Evolutionary conservation across 2,113 vertebrate genomes (phyloP), one percentile per base, ranked within the genome.

Genomic region (Rhabdornis inornatus): DNA sequence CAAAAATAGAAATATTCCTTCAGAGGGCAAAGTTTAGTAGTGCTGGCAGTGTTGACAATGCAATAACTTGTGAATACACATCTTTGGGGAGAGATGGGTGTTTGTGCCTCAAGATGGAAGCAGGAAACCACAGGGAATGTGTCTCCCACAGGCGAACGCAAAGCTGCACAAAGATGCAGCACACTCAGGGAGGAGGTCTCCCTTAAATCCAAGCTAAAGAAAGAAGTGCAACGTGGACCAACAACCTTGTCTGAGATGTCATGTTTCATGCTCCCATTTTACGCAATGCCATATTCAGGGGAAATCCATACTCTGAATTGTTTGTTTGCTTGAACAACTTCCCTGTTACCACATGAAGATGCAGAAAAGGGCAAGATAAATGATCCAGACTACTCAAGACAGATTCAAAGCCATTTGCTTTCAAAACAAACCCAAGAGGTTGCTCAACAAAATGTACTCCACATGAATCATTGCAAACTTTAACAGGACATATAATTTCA

Each of bases 351-450:
- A 25, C 31, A 63, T 11, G 39, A 63, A 74, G 76, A 78, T 60
- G 61, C 33, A 71, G 20, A 90, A 55, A 90, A 93, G 47, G 44
- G 64, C 19, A 87, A 89, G 95, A 93, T 45, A 95, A 93, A 83
- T 44, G 20, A 83, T 49, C 56, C 64, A 81, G 83, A 56, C 60
- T 89, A 69, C 56, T 64, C 28, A 78, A 89, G 80, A 75, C 42
- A 86, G 63, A 91, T 71, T 90, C 83, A 90, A 93, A 92, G 53
- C 52, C 65, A 82, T 57, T 82, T 84, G 39, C 64, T 93, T 96
- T 81, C 79, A 78, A 94, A 96, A 95, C 16, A 75, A 92, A 84
- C 52, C 56, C 76, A 87, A 95, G 12, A 71, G n/a, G 45, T 95
- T 96, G 79, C 91, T 93, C 76, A 95, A 95, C 39, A 64, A 92